Conservation (phyloP, 1,140 invertebrate species). For the Bombus confusus region DNA sequence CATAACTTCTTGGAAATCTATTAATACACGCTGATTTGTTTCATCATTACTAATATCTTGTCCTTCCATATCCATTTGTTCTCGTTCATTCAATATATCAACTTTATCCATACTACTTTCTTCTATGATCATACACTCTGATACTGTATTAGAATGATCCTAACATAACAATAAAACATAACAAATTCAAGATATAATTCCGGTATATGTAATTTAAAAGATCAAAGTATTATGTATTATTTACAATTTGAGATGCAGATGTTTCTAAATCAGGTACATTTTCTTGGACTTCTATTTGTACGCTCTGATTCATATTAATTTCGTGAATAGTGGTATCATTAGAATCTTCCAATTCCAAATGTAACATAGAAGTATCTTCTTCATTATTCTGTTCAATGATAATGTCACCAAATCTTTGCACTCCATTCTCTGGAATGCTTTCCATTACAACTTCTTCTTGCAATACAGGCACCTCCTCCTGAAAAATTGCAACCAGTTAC, state of each 20-base stretch:
- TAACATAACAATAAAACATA: slow-evolving; percentile 10
- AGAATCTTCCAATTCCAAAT: slow-evolving; percentile 68
- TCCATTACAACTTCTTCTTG: slow-evolving; percentile 56
- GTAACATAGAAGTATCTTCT: slow-evolving; percentile 62
- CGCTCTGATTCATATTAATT: slow-evolving; percentile 50
- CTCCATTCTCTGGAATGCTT: slow-evolving; percentile 69
- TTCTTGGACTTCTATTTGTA: slow-evolving; percentile 58
- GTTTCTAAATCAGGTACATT: slow-evolving; percentile 74
- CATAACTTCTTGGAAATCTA: slow-evolving; percentile 64
- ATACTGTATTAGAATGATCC: slow-evolving; percentile 40
- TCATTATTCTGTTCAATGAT: slow-evolving; percentile 66
- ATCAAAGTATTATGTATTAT: slow-evolving; percentile 4
- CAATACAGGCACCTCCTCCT: slow-evolving; percentile 43
- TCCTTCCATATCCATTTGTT: slow-evolving; percentile 48
- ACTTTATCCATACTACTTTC: slow-evolving; percentile 61
- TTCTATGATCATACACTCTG: slow-evolving; percentile 61
- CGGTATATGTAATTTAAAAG: slow-evolving; percentile 25
- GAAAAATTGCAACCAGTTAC: slow-evolving; percentile 15
- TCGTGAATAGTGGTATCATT: slow-evolving; percentile 55
- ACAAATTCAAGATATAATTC: slow-evolving; percentile 33
- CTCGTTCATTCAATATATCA: slow-evolving; percentile 50
- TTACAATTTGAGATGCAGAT: slow-evolving; percentile 71
- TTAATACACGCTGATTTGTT: slow-evolving; percentile 67
- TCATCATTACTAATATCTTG: slow-evolving; percentile 64
- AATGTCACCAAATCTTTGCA: slow-evolving; percentile 64